Conservation (phyloP, 1,140 invertebrate species). For the Drosophila lacteicornis region DNA sequence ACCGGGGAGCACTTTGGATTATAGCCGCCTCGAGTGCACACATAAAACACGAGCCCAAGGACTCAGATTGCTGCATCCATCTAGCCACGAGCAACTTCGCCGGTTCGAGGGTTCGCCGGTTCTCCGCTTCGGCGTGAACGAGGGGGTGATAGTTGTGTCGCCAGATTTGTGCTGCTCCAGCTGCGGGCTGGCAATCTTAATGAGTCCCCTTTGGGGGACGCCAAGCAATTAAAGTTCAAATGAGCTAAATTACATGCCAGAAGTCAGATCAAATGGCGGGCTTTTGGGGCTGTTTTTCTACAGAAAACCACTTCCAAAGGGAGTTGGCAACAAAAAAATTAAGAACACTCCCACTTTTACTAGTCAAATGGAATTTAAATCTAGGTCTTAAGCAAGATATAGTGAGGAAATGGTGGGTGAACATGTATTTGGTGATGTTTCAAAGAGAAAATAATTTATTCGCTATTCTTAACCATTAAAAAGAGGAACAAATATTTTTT, state of each 20-base stretch:
- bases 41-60: slow-evolving; percentile 71
- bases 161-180: slow-evolving; percentile 45
- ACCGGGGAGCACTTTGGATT: slow-evolving; percentile 76
- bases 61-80: slow-evolving; percentile 52
- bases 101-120: background rate
- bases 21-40: slow-evolving; percentile 73
- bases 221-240: slow-evolving; percentile 56
- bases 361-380: background rate
- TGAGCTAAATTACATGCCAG: slow-evolving; percentile 51
- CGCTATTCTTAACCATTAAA: too few species aligned
- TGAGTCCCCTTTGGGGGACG: slow-evolving; percentile 54
- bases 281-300: slow-evolving; percentile 25
- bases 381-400: background rate
- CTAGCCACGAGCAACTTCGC: slow-evolving; percentile 28
- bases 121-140: background rate
- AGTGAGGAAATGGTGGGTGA: background rate
- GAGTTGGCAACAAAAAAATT: background rate
- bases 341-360: background rate
- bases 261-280: slow-evolving; percentile 29
- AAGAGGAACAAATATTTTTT: too few species aligned
- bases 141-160: slow-evolving; percentile 42
- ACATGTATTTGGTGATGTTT: too few species aligned
- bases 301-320: background rate
- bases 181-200: slow-evolving; percentile 52
- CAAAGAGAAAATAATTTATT: too few species aligned